Evolutionary conservation across 2,797 vertebrate species (phyloP), one percentile per base, ranked within the genome.

Genomic region (Huso huso): DNA sequence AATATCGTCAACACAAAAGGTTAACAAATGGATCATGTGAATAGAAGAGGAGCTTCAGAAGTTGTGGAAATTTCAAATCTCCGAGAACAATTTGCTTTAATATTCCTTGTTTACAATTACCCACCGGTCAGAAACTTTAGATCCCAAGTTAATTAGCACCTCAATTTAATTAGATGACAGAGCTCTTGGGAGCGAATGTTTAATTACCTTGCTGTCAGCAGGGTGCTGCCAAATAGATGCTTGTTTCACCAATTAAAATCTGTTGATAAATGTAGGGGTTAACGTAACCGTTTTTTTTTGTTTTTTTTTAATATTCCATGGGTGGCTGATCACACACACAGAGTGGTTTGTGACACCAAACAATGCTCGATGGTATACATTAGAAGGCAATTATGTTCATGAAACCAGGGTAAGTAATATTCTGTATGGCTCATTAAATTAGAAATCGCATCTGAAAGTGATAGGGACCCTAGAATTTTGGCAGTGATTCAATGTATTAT

Each of bases 321-420:
- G 48, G 61, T 13, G 37, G 53, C 57, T 48, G 52, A 62, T 48
- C 12, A 61, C 23, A 37, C 23, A 37, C 13, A 37, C 57, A 50
- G 8, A 61, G 58, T 53, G 59, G 37, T 52, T 51, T 10, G 1
- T 15, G 37, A 50, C 51, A 48, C 58, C 50, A 62, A 55, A 71
- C 53, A 52, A 60, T 59, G 13, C 63, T 62, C 64, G 70, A 65
- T 15, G 64, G 66, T 53, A 51, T 37, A 53, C n/a, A 65, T 68
- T 71, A 71, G 70, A 71, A 61, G 64, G 49, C 62, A 53, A 71
- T 71, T 62, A 65, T 57, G 55, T 11, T n/a, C 11, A 52, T 4
- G 4, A 15, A 53, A 58, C 13, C 37, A 8, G 48, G 51, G 52
- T 55, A 48, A 15, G 62, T 62, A 13, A 6, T 11, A 11, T 51